Conservation (phyloP, 2,797 vertebrate genomes). For the Platyrinchus mystaceus region DNA sequence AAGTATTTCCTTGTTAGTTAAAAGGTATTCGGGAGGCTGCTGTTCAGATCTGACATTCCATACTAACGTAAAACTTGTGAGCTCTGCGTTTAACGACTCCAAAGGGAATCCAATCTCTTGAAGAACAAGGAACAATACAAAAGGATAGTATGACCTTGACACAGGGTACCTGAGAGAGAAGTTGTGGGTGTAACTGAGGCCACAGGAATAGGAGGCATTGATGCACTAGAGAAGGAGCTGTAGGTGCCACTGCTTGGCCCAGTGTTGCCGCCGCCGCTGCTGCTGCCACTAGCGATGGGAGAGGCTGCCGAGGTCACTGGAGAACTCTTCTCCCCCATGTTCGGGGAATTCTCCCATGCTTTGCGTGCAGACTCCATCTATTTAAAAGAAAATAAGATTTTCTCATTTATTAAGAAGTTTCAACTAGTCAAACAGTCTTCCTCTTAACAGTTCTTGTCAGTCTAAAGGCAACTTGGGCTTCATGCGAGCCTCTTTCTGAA, state of each 20-base stretch:
- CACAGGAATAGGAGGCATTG: conserved; percentile 95
- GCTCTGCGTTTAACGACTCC: neutral
- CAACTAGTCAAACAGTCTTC: neutral
- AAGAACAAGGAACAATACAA: neutral
- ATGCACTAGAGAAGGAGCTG: conserved; percentile 93
- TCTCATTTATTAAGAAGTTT: conserved; percentile 29
- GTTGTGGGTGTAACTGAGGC: conserved; percentile 97
- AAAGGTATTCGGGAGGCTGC: neutral
- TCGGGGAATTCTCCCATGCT: conserved; percentile 98
- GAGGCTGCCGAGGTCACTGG: conserved; percentile 91
- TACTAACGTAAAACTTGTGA: neutral
- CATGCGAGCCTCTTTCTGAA: conserved; percentile 48
- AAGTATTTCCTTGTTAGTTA: neutral
- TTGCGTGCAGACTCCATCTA: conserved; percentile 99
- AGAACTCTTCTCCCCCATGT: conserved; percentile 89
- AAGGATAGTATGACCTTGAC: neutral
- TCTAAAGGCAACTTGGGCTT: conserved; percentile 36
- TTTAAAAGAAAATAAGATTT: conserved; percentile 9
- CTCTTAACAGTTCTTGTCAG: neutral
- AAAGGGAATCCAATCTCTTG: neutral
- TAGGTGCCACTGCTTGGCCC: conserved; percentile 83
- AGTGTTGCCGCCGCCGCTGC: conserved; percentile 52
- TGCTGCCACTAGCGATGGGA: conserved; percentile 75
- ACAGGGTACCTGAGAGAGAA: conserved; percentile 86
- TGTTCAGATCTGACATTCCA: neutral